A percentile compares a stretch with the other conserved stretches of the same genome.
Evolutionary conservation across 2,113 vertebrate genomes (phyloP).

Genomic region (Zosterops lateralis): DNA sequence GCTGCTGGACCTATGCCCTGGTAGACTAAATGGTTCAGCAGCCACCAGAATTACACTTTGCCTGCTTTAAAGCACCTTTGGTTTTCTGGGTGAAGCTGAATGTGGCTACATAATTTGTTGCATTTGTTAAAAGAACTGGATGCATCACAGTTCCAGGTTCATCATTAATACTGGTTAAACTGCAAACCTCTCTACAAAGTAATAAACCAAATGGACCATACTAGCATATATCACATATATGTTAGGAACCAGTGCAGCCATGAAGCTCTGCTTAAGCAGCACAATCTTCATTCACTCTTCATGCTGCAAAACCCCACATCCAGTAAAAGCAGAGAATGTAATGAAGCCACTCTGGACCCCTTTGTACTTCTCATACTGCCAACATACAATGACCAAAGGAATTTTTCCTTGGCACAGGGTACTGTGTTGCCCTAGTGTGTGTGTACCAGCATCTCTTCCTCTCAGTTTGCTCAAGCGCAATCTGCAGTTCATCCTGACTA

Average conservation of each 20-base stretch:
- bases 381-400: neutral
- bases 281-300: neutral
- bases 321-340: slow-evolving; percentile 8
- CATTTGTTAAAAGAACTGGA: neutral
- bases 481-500: neutral
- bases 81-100: slow-evolving; percentile 7
- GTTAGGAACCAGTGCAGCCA: neutral
- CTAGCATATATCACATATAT: neutral
- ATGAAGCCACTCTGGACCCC: neutral
- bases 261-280: neutral
- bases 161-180: neutral
- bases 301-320: neutral
- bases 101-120: neutral
- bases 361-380: slow-evolving; percentile 2
- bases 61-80: neutral
- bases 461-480: neutral
- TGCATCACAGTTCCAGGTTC: neutral
- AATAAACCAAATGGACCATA: neutral
- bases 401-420: neutral
- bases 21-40: neutral
- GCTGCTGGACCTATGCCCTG: neutral
- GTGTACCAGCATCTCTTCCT: neutral
- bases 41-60: neutral
- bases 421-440: accelerated
- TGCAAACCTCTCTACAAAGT: neutral